Evolutionary conservation across 2,113 vertebrate species (phyloP), one percentile per base, ranked within the genome.

Genomic region (Lethenteron camtschaticum): DNA sequence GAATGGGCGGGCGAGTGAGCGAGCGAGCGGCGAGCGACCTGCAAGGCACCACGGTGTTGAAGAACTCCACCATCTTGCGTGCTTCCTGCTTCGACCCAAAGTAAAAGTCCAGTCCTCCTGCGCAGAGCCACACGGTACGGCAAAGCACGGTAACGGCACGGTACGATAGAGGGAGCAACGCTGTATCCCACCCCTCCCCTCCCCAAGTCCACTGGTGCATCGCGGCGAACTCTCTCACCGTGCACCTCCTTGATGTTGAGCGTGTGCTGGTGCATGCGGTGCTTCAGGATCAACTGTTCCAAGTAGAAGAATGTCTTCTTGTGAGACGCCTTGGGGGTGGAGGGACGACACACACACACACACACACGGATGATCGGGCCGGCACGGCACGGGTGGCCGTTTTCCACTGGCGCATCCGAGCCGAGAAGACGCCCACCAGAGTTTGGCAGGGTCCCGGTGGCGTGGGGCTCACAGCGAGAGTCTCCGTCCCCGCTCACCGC

Each of bases 221-320:
- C 24, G 24, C 24, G 24, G 24, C 24, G 24, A 41, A 41, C 24
- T 41, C 24, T 3, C 82, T 70, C 77, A 96, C 94, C 95, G 2
- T 97, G 82, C 73, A 95, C 94, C 77, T 99, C 95, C 75, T 96
- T 97, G 76, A 96, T 90, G 73, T 89, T 88, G 16, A 99, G 86
- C 1, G 85, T 79, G 74, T 90, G 95, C 75, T 89, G 85, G 73
- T 97, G 89, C 72, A 97, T 83, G 76, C 82, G 88, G 74, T 99
- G 90, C 73, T 96, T 99, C 68, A 99, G 81, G 79, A 97, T 91
- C 78, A 94, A 79, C 77, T 97, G 92, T 73, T 99, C 91, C 78
- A 99, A 76, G 74, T 97, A 99, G 77, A 83, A 99, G 78, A 99
- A 99, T 0, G 92, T 97, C 79, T 99, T 99, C 78, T 95, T 99